These are phyloP conservation scores for Xestia c-nigrum DNA, from an alignment of 2,888 invertebrate genomes.

Conservation along the genomic window DNA sequence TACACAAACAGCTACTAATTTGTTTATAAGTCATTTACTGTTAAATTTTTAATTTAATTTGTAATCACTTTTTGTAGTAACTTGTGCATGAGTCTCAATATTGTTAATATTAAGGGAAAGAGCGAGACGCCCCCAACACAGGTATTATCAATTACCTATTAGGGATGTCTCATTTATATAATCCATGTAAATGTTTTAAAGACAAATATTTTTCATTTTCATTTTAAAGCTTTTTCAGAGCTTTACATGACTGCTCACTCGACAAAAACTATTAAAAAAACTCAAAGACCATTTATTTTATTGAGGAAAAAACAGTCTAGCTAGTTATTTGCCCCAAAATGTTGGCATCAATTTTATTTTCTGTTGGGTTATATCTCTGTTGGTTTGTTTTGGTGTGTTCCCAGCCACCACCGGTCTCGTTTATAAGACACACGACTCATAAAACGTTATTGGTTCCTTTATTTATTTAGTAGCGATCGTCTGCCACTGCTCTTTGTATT, in stretches of 20 bases:
- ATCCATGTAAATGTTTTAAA: no score
- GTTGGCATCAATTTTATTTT: slow-evolving; percentile 47
- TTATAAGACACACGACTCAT: slow-evolving; percentile 58
- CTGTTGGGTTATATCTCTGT: slow-evolving; percentile 34
- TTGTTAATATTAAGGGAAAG: no score
- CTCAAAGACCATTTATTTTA: slow-evolving; percentile 3
- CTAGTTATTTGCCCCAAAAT: slow-evolving; percentile 29
- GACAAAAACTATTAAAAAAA: slow-evolving; percentile 3
- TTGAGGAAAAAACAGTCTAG: neutral
- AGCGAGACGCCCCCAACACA: no score
- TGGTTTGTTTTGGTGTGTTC: slow-evolving; percentile 43
- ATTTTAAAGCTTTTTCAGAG: neutral
- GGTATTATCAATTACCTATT: no score
- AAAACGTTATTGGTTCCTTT: slow-evolving; percentile 59
- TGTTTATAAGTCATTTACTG: no score
- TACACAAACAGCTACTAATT: no score
- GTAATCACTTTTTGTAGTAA: no score
- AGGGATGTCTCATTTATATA: no score
- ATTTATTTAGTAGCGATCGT: slow-evolving; percentile 57
- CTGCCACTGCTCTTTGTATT: slow-evolving; percentile 42
- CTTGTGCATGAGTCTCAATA: no score
- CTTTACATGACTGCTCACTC: neutral
- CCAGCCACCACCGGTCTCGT: slow-evolving; percentile 32
- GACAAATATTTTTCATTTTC: no score
- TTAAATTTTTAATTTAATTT: no score